Percentiles rank a stretch among this genome's conserved stretches.
phyloP scores from a whole-genome alignment of 2,888 invertebrate species.

The Himalopsyche kuldschensis region DNA sequence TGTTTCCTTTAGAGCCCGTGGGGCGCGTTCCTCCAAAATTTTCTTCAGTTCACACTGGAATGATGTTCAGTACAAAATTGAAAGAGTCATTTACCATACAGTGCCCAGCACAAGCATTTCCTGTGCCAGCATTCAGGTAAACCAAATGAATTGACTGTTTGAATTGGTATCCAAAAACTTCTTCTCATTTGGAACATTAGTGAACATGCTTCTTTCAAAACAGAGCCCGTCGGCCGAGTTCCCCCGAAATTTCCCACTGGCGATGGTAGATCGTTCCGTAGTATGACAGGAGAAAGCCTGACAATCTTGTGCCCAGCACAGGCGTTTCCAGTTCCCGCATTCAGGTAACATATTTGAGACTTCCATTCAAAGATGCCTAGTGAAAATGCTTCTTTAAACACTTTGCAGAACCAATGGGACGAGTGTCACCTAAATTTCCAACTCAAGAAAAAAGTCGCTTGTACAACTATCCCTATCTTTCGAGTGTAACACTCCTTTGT shows the following conservation, averaged over 20 bases:
- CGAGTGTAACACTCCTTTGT: constrained; percentile 62
- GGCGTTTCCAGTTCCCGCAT: constrained; percentile 70
- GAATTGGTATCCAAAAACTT: too few species aligned
- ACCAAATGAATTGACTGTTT: background rate
- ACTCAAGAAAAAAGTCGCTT: constrained; percentile 53
- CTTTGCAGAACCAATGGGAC: constrained; percentile 72
- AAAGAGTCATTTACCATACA: constrained; percentile 58
- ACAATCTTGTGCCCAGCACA: constrained; percentile 68
- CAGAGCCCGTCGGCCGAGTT: constrained; percentile 64
- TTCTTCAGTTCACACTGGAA: constrained; percentile 64
- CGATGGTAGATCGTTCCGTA: constrained; percentile 64
- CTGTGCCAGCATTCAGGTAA: constrained; percentile 66
- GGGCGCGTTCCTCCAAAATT: constrained; percentile 71
- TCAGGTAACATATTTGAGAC: constrained; percentile 54
- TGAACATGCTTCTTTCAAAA: too few species aligned
- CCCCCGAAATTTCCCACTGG: constrained; percentile 73
- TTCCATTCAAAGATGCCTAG: background rate
- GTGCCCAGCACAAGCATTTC: constrained; percentile 70
- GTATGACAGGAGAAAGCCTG: constrained; percentile 58
- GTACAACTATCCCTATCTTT: constrained; percentile 51
- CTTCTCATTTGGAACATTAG: too few species aligned
- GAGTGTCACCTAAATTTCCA: constrained; percentile 68
- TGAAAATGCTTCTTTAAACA: background rate
- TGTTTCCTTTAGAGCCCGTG: constrained; percentile 62
- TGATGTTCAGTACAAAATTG: constrained; percentile 59